Conservation (phyloP, 2,888 invertebrate genomes). For the Amphipoea lucens region DNA sequence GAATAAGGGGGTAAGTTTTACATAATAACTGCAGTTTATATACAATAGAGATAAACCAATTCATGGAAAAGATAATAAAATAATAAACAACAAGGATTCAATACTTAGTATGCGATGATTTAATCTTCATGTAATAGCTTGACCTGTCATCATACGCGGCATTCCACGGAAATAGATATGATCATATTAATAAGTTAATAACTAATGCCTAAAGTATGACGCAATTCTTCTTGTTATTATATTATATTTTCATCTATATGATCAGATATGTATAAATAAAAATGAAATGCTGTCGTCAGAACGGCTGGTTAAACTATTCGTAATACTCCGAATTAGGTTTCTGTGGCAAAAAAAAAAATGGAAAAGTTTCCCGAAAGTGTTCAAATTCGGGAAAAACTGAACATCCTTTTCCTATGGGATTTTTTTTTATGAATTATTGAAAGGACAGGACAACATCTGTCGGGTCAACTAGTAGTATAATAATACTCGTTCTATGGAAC, state of each 20-base stretch:
- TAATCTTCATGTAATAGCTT: slow-evolving; percentile 8
- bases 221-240: slow-evolving; percentile 5
- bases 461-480: background rate
- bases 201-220: slow-evolving; percentile 9
- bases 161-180: slow-evolving; percentile 30
- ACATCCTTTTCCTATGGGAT: too few species aligned
- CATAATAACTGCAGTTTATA: background rate
- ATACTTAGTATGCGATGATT: background rate
- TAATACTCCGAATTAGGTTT: too few species aligned
- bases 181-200: slow-evolving; percentile 13
- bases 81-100: slow-evolving; percentile 2
- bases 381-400: too few species aligned
- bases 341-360: too few species aligned
- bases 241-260: background rate
- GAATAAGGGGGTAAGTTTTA: too few species aligned
- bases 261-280: too few species aligned
- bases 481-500: background rate
- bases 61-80: background rate
- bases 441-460: too few species aligned
- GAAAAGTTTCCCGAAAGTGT: too few species aligned
- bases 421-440: too few species aligned
- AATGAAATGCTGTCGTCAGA: too few species aligned
- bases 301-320: too few species aligned
- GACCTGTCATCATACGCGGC: background rate
- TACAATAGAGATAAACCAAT: background rate